These are phyloP conservation scores for Thalpophila matura DNA, from an alignment of 2,888 invertebrate genomes.

Conservation along the genomic window DNA sequence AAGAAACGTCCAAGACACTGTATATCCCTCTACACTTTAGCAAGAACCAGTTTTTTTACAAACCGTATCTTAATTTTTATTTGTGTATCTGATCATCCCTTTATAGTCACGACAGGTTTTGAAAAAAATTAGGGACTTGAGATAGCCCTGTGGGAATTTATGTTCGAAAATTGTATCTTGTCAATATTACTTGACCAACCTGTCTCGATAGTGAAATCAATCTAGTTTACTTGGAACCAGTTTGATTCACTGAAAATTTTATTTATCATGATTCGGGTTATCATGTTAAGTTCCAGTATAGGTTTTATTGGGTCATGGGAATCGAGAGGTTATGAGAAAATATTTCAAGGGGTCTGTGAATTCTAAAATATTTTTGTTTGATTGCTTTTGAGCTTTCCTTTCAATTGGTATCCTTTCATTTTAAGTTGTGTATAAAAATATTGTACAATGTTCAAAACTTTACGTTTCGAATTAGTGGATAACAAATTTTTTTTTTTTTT, in stretches of 20 bases:
- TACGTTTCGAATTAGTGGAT: no score
- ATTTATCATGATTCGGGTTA: slow-evolving; percentile 55
- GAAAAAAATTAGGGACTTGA: slow-evolving; percentile 61
- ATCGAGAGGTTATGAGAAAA: slow-evolving; percentile 63
- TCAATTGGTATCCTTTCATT: not conserved
- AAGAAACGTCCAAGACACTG: slow-evolving; percentile 38
- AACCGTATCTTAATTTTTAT: slow-evolving; percentile 65
- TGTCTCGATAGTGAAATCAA: slow-evolving; percentile 66
- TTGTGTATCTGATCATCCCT: slow-evolving; percentile 68
- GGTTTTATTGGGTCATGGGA: slow-evolving; percentile 69
- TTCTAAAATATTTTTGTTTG: slow-evolving; percentile 5
- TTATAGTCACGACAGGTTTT: slow-evolving; percentile 73
- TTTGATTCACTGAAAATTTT: slow-evolving; percentile 66
- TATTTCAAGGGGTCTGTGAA: slow-evolving; percentile 5
- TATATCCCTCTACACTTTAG: slow-evolving; percentile 33
- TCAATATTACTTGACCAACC: slow-evolving; percentile 70
- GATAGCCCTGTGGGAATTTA: slow-evolving; percentile 73
- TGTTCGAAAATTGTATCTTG: slow-evolving; percentile 65
- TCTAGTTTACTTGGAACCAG: slow-evolving; percentile 73
- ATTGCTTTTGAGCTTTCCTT: slow-evolving; percentile 1
- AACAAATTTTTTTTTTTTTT: no score
- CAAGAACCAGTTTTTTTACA: slow-evolving; percentile 65
- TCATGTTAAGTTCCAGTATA: slow-evolving; percentile 59
- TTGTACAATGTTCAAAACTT: no score
- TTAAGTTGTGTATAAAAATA: not conserved